Evolutionary conservation across 2,888 invertebrate genomes (phyloP), one percentile per base, ranked within the genome.

Genomic region (Drosophila ochracea): DNA sequence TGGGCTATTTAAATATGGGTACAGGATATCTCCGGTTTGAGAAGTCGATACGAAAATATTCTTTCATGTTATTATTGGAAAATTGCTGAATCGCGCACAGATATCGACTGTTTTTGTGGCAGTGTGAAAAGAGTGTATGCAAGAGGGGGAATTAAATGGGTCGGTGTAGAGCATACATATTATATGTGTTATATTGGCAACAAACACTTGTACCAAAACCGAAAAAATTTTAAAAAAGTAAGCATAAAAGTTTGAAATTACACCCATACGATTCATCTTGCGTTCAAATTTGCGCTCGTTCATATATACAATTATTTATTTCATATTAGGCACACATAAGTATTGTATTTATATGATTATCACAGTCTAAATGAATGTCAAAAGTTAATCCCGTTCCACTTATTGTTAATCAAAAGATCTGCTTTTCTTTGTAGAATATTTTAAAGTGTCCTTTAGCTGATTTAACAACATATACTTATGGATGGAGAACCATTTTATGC

Each of bases 181-280:
- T 30, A 60, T 67, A 61, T 73, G 52, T 41, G 49, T 57, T 52
- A 69, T 66, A 73, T 78, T 69, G 64, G 64, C 69, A 64, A 65
- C 58, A 63, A 54, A 28, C 49, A 16, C 21, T 39, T 33, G n/a
- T 41, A 19, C 11, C 28, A 30, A 53, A 47, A n/a, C 28, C 28
- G n/a, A 67, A 65, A 64, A 73, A 75, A 61, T 50, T 65, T 65
- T 68, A 69, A 70, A 76, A 73, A 73, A 68, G 61, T 55, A 68
- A 67, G 62, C 76, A 61, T 74, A 80, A 79, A 69, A 68, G 63
- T 68, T 77, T 79, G 62, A 69, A 74, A 80, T 80, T 76, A 79
- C 47, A 74, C 80, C 74, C 69, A 47, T 35, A 74, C 77, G 74
- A 79, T 67, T 49, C 52, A 65, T 37, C 28, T 30, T 57, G 54